Base-by-base conservation (phyloP, 1,140 invertebrate genomes). In the Sarcophaga bullata region DNA sequence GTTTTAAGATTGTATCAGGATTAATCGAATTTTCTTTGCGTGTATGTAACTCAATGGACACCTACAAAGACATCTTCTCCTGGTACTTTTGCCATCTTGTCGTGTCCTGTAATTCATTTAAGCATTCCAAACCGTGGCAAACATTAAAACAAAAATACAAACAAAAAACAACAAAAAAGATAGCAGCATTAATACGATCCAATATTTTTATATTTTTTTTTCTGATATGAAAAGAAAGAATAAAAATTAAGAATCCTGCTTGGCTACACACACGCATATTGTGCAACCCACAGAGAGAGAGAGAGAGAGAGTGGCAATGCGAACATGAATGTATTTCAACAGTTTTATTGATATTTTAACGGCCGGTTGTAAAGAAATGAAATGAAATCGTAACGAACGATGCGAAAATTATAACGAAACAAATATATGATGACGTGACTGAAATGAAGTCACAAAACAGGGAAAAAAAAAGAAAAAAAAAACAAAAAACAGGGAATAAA, bases 351-450 rank as follows among this genome's bases (percentile, higher is more conserved):
- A 68, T 68, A 68, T 68, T 68, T 68, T 19, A 37, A 68, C 62
- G 62, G n/a, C n/a, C 62, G 19, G 62, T 68, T 68, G 19, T 68
- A 68, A 68, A 68, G n/a, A n/a, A n/a, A n/a, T 25, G n/a, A 15
- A n/a, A 58, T 6, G n/a, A 37, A 37, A 37, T 37, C 25, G 25
- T 37, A 37, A 37, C 25, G 25, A 37, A 37, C 25, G 25, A 37
- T 37, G 25, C 25, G 25, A 58, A 58, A 58, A 58, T 15, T 58
- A 58, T 68, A 19, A 19, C 17, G 8, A 19, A 68, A 68, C 62
- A 68, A 68, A 68, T 68, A 37, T 37, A 68, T n/a, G 62, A 68
- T 68, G 62, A 68, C 62, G 62, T 68, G 62, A 68, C 62, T 68
- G 19, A 68, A 68, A 68, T 68, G 17, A 68, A 68, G 62, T 19